Base-by-base conservation (phyloP, 2,888 invertebrate species). In the Aleiodes leptofemur region DNA sequence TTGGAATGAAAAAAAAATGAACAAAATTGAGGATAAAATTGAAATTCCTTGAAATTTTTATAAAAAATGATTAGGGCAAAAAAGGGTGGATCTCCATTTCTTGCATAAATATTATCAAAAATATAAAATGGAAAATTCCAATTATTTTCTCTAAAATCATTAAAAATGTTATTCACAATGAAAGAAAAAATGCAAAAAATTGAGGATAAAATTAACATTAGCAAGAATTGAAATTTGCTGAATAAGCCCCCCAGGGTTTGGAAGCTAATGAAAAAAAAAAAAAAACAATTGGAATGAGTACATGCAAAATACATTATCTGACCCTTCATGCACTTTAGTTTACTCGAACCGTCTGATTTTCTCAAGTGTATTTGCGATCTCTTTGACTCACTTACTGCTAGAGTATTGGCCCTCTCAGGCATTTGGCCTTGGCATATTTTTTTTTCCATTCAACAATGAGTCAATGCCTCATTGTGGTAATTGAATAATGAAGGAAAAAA, bases 241-340 rank as follows among this genome's bases (percentile, higher is more conserved):
- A 23, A 23, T 23, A 23, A 23, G 23, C 23, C 23, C 23, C 23
- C 23, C 23, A 23, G 23, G 23, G 23, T 23, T 23, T 23, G 23
- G 23, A 23, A 23, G 23, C 23, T 23, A 23, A 23, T 23, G 2
- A 23, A 23, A 23, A 23, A 23, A 23, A 23, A 6, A 23, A 23
- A 23, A 23, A 23, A 6, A 29, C 38, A 56, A 56, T 56, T 70
- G 16, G 7, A 38, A 48, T 29, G 56, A 56, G 77, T 78, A 82
- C 83, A 82, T 79, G 83, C 76, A 82, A 84, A 84, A 77, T 82
- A 82, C 84, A 84, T 83, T 84, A 84, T 72, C 73, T 74, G 64
- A 61, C 61, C 73, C 71, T 73, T 59, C n/a, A 50, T 48, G 55
- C 50, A 29, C 72, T 79, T 61, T 70, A 72, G 73, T 78, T 72